Evolutionary conservation across 2,888 invertebrate genomes (phyloP).

Genomic region (Chloroclystis v-ata): DNA sequence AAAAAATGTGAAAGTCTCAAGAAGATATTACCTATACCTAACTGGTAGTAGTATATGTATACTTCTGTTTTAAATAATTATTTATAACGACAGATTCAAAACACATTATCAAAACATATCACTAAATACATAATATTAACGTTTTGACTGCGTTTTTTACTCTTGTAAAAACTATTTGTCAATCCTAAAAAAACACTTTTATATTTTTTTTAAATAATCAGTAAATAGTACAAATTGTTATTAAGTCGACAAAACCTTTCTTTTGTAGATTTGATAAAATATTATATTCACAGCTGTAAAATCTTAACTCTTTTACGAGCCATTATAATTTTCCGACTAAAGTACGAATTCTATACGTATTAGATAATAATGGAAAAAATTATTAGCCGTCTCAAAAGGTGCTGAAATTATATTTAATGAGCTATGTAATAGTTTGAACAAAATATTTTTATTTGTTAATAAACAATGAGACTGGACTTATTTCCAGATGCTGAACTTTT

Average conservation of each 20-base stretch:
- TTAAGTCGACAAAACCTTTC: no score
- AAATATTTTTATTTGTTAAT: not conserved
- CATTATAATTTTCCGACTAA: no score
- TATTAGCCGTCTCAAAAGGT: not conserved
- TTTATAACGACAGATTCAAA: not conserved
- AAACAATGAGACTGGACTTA: not conserved
- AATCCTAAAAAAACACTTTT: no score
- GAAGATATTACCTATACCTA: no score
- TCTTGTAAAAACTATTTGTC: conserved; percentile 4
- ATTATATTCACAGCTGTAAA: no score
- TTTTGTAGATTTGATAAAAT: no score
- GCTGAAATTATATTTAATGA: not conserved
- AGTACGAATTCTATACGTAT: no score
- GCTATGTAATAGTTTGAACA: not conserved
- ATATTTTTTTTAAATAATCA: no score
- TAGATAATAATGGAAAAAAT: not conserved
- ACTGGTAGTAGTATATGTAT: no score
- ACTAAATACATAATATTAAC: conserved; percentile 8
- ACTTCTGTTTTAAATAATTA: no score
- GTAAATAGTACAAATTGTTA: no score
- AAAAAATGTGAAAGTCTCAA: not conserved
- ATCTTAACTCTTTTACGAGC: no score
- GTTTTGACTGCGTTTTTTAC: conserved; percentile 19
- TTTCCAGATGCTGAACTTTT: conserved; percentile 27
- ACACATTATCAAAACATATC: conserved; percentile 27